phyloP scores from a whole-genome alignment of 2,888 invertebrate genomes.

The Machimus atricapillus region DNA sequence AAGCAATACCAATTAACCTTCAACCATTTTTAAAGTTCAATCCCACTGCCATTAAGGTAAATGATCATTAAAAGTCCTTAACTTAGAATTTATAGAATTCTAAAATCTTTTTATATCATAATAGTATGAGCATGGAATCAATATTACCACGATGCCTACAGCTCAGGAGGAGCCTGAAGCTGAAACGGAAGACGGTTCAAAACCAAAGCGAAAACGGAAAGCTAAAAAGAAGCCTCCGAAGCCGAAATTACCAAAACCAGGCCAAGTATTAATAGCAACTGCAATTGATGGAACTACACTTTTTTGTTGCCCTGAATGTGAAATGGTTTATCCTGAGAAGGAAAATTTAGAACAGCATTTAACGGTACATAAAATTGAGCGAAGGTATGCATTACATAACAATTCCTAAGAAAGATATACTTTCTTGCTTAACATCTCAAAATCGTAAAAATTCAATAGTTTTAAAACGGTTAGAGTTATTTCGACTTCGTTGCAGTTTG shows the following conservation, averaged over 20 bases:
- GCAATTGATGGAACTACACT: conserved; percentile 77
- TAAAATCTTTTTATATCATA: not conserved
- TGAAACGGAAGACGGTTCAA: conserved; percentile 48
- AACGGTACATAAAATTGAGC: conserved; percentile 79
- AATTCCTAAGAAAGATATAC: not conserved
- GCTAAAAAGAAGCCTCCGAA: conserved; percentile 82
- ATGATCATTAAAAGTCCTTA: not conserved
- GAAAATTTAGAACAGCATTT: conserved; percentile 80
- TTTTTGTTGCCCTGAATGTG: conserved; percentile 82
- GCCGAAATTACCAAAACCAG: conserved; percentile 80
- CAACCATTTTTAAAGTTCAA: conserved; percentile 72
- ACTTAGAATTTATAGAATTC: not conserved
- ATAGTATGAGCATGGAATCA: conserved; percentile 59
- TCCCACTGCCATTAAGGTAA: conserved; percentile 61
- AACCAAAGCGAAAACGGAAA: conserved; percentile 69
- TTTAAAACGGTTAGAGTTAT: too few relatives aligned
- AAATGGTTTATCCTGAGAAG: conserved; percentile 82
- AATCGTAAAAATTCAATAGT: not conserved
- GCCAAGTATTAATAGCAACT: conserved; percentile 78
- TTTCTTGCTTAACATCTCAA: not conserved
- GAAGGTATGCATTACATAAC: conserved; percentile 60
- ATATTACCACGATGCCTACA: conserved; percentile 50
- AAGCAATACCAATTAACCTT: conserved; percentile 65
- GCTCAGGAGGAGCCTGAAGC: conserved; percentile 48
- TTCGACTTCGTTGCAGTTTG: too few relatives aligned